phyloP scores from a whole-genome alignment of 2,113 vertebrate species.

The Megaceryle torquata region DNA sequence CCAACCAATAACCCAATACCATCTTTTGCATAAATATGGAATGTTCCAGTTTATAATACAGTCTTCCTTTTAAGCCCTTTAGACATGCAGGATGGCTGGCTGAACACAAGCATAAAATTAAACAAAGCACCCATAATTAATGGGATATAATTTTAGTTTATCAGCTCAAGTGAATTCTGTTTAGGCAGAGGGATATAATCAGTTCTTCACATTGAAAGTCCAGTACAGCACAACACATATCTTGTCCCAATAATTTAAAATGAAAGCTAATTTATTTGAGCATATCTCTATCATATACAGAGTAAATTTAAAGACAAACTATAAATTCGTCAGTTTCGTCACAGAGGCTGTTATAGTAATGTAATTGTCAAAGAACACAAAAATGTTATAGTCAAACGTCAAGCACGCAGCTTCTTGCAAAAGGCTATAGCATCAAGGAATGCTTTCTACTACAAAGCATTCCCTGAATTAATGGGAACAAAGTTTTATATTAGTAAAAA shows the following conservation, averaged over 20 bases:
- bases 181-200: neutral
- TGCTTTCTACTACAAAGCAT: conserved; percentile 6
- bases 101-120: neutral
- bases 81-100: neutral
- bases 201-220: neutral
- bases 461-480: neutral
- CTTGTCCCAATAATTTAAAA: neutral
- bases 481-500: neutral
- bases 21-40: neutral
- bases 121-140: neutral
- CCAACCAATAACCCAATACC: neutral
- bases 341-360: neutral
- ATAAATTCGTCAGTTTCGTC: neutral
- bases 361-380: neutral
- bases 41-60: neutral
- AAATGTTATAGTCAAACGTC: neutral
- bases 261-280: neutral
- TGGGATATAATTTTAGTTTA: neutral
- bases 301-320: neutral
- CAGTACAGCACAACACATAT: neutral
- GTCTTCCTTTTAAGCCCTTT: neutral
- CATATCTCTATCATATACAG: neutral
- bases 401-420: neutral
- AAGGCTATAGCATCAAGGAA: neutral
- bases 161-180: neutral